A percentile compares a stretch with the other conserved stretches of the same genome.
phyloP scores from a whole-genome alignment of 2,797 vertebrate species.

The Sorex maritimensis region DNA sequence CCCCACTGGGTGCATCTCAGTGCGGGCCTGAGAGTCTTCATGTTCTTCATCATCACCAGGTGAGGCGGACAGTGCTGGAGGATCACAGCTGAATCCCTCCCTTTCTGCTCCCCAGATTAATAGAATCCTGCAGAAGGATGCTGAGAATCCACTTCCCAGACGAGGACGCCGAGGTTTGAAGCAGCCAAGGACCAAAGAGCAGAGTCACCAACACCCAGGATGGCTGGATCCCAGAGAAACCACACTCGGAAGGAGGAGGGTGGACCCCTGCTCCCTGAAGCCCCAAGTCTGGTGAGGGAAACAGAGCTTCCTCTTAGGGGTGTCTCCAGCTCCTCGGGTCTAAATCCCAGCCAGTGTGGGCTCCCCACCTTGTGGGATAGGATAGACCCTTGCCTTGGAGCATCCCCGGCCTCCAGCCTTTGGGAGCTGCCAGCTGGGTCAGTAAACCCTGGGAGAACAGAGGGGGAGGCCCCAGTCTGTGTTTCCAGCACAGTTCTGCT shows the following conservation, averaged over 20 bases:
- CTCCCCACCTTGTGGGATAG: not conserved
- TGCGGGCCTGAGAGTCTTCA: not conserved
- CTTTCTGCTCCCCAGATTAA: not conserved
- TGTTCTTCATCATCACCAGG: not conserved
- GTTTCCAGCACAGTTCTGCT: not conserved
- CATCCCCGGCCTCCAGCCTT: not conserved
- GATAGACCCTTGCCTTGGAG: not conserved
- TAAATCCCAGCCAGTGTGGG: not conserved
- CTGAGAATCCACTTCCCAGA: not conserved
- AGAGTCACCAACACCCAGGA: too few relatives aligned
- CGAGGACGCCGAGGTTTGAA: conserved; percentile 7
- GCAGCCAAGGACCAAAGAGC: not conserved
- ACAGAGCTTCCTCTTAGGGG: not conserved
- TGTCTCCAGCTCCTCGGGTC: not conserved
- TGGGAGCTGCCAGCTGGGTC: not conserved
- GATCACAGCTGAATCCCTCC: not conserved
- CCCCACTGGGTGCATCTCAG: not conserved
- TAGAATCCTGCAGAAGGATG: not conserved
- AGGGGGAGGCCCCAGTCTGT: rapidly evolving
- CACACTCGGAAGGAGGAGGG: not conserved
- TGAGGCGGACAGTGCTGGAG: not conserved
- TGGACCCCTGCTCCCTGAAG: not conserved
- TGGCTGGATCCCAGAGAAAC: too few relatives aligned
- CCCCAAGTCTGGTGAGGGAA: not conserved
- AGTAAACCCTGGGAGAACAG: not conserved